These are phyloP conservation scores for Chelonus formosanus DNA, from an alignment of 2,888 invertebrate genomes.

Conservation along the genomic window DNA sequence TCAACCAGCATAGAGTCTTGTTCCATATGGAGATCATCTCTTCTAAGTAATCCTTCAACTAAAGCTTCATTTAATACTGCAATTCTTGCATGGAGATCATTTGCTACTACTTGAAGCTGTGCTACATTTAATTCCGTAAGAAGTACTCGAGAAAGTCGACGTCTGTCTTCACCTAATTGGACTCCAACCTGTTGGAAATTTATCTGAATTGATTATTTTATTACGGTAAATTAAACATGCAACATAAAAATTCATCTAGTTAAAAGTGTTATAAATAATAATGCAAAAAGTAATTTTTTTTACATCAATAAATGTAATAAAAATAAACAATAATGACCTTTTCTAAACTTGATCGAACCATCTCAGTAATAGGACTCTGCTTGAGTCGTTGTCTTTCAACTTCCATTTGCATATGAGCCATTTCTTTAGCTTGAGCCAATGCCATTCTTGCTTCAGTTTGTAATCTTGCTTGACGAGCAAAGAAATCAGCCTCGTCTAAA, in stretches of 20 bases:
- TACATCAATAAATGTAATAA: background rate
- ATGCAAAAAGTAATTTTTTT: background rate
- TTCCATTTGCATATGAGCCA: conserved; percentile 92
- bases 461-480: conserved; percentile 78
- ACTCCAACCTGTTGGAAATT: conserved; percentile 73
- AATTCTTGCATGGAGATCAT: conserved; percentile 93
- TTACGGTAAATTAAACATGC: background rate
- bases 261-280: too few species aligned
- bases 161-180: conserved; percentile 82
- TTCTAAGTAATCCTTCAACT: conserved; percentile 87
- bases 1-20: conserved; percentile 98
- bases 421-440: conserved; percentile 87
- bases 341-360: conserved; percentile 81
- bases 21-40: conserved; percentile 97
- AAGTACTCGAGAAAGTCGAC: conserved; percentile 83
- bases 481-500: conserved; percentile 79
- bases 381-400: conserved; percentile 77
- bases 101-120: conserved; percentile 92
- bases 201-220: background rate
- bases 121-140: conserved; percentile 93
- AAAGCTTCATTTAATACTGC: conserved; percentile 90
- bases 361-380: conserved; percentile 85
- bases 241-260: too few species aligned
- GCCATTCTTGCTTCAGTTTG: conserved; percentile 90
- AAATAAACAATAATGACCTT: conserved; percentile 66